These are phyloP conservation scores for Natator depressus DNA, from an alignment of 2,113 vertebrate genomes.

Conservation along the genomic window DNA sequence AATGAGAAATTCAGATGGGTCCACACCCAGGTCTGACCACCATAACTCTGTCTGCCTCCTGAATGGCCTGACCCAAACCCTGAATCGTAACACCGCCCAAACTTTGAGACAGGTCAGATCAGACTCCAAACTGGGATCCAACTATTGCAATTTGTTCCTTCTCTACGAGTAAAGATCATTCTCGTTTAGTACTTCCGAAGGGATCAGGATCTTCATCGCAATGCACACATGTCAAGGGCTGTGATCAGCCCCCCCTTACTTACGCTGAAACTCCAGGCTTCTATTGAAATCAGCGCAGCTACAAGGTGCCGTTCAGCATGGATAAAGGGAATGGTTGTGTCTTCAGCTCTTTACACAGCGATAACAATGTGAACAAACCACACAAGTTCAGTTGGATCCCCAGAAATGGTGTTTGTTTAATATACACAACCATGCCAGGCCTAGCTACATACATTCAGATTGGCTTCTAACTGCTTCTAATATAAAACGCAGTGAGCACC, in stretches of 20 bases:
- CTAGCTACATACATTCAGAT: neutral
- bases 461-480: neutral
- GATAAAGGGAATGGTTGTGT: neutral
- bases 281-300: neutral
- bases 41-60: neutral
- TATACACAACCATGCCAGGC: neutral
- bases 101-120: neutral
- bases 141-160: neutral
- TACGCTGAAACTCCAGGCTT: neutral
- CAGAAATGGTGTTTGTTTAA: neutral
- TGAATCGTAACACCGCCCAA: neutral
- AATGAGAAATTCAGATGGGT: neutral
- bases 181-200: neutral
- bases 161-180: neutral
- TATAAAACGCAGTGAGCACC: neutral
- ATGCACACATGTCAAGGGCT: neutral
- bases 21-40: neutral
- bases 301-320: neutral
- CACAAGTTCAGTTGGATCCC: neutral
- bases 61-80: neutral
- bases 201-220: neutral
- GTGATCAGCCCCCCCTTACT: neutral
- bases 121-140: neutral
- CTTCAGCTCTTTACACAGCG: neutral
- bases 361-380: neutral